phyloP scores from a whole-genome alignment of 2,888 invertebrate species.

The Cephus rjabovi region DNA sequence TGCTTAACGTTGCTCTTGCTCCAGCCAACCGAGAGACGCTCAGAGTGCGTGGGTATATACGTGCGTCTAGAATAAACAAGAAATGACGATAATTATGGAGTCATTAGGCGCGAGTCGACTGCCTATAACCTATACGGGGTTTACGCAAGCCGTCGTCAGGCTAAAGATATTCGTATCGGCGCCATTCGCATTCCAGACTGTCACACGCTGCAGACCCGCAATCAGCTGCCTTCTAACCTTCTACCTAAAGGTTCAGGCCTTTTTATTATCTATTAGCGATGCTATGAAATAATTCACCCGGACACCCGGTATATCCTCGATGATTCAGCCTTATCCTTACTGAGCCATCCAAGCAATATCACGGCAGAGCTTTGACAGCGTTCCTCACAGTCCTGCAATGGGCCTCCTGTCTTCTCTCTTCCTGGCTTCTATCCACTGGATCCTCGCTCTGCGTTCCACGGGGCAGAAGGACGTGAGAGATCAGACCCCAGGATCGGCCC shows the following conservation, averaged over 20 bases:
- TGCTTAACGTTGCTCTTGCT: not conserved
- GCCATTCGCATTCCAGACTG: not conserved
- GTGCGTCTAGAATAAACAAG: constrained; percentile 23
- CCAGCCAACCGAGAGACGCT: not conserved
- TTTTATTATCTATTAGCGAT: not conserved
- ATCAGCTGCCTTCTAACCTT: not conserved
- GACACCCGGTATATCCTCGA: not conserved
- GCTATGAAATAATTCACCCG: not conserved
- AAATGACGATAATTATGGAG: constrained; percentile 34
- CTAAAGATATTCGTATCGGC: not conserved
- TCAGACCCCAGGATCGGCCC: not conserved
- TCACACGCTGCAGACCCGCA: not conserved
- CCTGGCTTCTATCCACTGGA: not conserved
- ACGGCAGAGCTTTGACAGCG: not conserved
- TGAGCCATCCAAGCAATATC: not conserved
- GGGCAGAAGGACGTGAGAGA: not conserved
- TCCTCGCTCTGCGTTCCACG: not conserved
- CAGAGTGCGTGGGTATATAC: not conserved
- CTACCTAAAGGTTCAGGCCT: not conserved
- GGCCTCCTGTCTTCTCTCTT: not conserved
- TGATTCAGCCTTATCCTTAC: not conserved
- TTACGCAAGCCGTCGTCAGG: not conserved
- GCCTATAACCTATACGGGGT: not conserved
- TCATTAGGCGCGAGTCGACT: constrained; percentile 25
- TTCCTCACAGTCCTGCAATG: not conserved